Evolutionary conservation across 2,888 invertebrate species (phyloP).

Genomic region (Aquatica leii): DNA sequence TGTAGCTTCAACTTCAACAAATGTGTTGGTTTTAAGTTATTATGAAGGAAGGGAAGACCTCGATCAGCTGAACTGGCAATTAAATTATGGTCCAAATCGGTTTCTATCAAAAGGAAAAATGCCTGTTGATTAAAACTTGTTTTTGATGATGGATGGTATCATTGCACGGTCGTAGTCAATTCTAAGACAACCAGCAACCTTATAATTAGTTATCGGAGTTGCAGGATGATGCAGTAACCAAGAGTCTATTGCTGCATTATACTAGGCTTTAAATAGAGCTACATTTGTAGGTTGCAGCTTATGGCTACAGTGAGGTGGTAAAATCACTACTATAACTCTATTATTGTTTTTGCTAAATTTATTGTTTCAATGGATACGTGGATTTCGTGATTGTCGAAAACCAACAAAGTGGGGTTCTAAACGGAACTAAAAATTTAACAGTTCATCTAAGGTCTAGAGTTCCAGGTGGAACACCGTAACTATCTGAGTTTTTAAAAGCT

Average conservation of each 20-base stretch:
- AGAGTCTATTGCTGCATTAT: too few relatives aligned
- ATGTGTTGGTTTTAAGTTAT: not conserved
- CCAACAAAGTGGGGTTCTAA: not conserved
- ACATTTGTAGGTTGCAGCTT: too few relatives aligned
- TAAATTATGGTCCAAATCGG: not conserved
- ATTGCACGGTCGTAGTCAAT: not conserved
- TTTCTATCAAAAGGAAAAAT: not conserved
- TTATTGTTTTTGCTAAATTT: not conserved
- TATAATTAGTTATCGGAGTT: not conserved
- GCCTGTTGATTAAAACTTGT: not conserved
- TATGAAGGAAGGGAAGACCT: not conserved
- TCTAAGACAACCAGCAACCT: too few relatives aligned
- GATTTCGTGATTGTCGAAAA: not conserved
- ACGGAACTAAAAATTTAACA: not conserved
- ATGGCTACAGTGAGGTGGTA: too few relatives aligned
- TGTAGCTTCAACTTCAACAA: too few relatives aligned
- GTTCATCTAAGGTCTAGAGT: too few relatives aligned
- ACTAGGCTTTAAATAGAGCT: too few relatives aligned
- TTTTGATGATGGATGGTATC: too few relatives aligned
- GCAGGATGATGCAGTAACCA: too few relatives aligned
- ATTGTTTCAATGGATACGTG: not conserved
- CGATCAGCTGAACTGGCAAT: not conserved
- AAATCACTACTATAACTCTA: not conserved
- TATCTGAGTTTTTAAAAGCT: too few relatives aligned
- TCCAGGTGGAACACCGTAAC: too few relatives aligned